These are phyloP conservation scores for Symphodus melops DNA, from an alignment of 2,113 vertebrate species.

Conservation along the genomic window DNA sequence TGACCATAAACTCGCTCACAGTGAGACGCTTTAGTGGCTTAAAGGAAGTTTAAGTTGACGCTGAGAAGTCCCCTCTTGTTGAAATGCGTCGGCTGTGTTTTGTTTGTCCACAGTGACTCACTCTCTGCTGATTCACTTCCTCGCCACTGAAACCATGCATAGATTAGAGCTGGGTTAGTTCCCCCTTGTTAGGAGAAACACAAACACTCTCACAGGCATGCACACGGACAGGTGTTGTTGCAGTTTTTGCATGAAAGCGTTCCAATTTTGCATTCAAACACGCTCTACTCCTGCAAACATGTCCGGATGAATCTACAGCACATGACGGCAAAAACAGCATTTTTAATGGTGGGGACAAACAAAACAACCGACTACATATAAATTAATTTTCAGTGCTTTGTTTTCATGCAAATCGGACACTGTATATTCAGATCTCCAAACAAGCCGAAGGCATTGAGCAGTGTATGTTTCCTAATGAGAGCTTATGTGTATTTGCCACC, in stretches of 20 bases:
- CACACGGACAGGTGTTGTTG: constrained; percentile 10
- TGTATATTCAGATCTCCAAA: constrained; percentile 50
- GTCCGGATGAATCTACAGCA: constrained; percentile 29
- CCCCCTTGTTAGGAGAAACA: constrained; percentile 37
- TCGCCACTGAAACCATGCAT: constrained; percentile 59
- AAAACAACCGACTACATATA: constrained; percentile 48
- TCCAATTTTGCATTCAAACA: constrained; percentile 49
- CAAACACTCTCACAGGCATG: constrained; percentile 5
- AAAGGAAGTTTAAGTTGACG: constrained; percentile 68
- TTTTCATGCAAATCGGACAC: constrained; percentile 61
- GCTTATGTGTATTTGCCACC: constrained; percentile 67
- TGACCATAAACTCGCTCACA: constrained; percentile 41
- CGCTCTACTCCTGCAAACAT: constrained; percentile 32
- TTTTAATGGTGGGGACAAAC: constrained; percentile 46
- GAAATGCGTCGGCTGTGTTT: constrained; percentile 60
- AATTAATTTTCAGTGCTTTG: constrained; percentile 50
- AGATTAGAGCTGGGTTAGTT: constrained; percentile 60
- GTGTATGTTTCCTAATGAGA: constrained; percentile 47
- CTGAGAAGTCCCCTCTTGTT: constrained; percentile 58
- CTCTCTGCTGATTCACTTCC: constrained; percentile 54
- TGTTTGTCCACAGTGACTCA: constrained; percentile 75
- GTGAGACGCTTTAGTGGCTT: constrained; percentile 47
- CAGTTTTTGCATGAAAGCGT: constrained; percentile 41
- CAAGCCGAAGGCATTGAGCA: constrained; percentile 37
- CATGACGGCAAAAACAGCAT: constrained; percentile 51